phyloP scores from a whole-genome alignment of 2,797 vertebrate genomes.

The Sebastes diaconus region DNA sequence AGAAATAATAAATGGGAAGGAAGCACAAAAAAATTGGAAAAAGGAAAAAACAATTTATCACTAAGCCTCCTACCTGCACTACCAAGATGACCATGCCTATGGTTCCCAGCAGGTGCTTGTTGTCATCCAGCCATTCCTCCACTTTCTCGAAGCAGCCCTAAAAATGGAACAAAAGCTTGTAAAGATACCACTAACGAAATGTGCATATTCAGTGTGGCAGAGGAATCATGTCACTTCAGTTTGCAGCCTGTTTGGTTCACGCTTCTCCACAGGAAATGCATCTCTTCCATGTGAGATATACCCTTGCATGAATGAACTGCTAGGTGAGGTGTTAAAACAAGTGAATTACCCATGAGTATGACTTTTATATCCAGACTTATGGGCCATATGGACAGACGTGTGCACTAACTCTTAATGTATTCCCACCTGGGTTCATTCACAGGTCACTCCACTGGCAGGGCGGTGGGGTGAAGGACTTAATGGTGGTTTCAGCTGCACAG shows the following conservation, averaged over 20 bases:
- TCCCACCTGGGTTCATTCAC: conserved; percentile 41
- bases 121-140: conserved; percentile 94
- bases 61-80: conserved; percentile 87
- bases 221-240: not conserved
- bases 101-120: conserved; percentile 93
- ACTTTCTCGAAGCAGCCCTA: conserved; percentile 97
- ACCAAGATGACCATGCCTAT: conserved; percentile 95
- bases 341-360: conserved; percentile 30
- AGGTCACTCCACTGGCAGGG: conserved; percentile 25
- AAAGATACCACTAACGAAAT: not conserved
- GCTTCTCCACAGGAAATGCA: not conserved
- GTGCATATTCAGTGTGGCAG: not conserved
- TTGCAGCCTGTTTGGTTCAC: not conserved
- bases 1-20: not conserved
- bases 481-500: conserved; percentile 21
- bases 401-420: conserved; percentile 15
- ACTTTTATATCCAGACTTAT: conserved; percentile 32
- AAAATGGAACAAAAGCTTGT: conserved; percentile 17
- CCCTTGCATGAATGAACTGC: not conserved
- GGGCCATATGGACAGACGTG: not conserved
- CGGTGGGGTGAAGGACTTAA: conserved; percentile 6
- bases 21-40: not conserved
- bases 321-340: conserved; percentile 36
- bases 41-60: conserved; percentile 27
- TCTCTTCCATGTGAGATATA: not conserved